Percentiles rank a stretch among this genome's conserved stretches.
phyloP scores from a whole-genome alignment of 2,797 vertebrate genomes.

The Gymnocypris eckloni region DNA sequence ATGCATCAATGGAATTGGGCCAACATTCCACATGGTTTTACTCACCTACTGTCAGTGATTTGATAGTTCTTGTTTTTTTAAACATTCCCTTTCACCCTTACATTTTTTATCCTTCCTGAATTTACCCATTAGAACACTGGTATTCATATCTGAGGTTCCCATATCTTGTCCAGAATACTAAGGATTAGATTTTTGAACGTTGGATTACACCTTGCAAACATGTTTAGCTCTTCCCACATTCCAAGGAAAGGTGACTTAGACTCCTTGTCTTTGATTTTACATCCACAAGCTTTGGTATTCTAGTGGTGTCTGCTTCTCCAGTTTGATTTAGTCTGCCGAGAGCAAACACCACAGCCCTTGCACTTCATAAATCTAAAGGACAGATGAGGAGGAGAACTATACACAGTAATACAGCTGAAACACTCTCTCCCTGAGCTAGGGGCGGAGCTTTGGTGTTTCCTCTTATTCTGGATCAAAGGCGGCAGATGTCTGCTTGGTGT shows the following conservation, averaged over 20 bases:
- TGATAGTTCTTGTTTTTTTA: neutral
- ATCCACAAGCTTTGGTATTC: slow-evolving; percentile 25
- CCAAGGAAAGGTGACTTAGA: neutral
- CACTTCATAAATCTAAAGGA: slow-evolving; percentile 60
- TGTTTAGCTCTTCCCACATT: neutral
- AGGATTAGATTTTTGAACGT: neutral
- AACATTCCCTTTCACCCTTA: neutral
- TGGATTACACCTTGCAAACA: neutral
- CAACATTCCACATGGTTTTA: neutral
- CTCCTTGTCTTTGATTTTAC: neutral
- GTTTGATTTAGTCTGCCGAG: slow-evolving; percentile 40
- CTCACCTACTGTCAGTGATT: neutral
- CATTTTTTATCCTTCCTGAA: neutral
- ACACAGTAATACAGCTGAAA: slow-evolving; percentile 13
- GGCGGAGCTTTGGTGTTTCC: slow-evolving; percentile 13
- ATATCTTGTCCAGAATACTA: neutral
- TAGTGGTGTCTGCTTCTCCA: slow-evolving; percentile 13
- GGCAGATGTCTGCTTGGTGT: slow-evolving; percentile 18
- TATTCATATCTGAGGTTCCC: neutral
- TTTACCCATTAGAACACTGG: neutral
- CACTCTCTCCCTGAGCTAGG: slow-evolving; percentile 5
- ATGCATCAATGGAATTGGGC: neutral
- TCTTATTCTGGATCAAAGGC: slow-evolving; percentile 11
- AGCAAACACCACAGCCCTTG: slow-evolving; percentile 25
- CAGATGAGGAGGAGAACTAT: slow-evolving; percentile 49